Evolutionary conservation across 2,797 vertebrate species (phyloP), one percentile per base, ranked within the genome.

Genomic region (Melanotaenia nigrans): DNA sequence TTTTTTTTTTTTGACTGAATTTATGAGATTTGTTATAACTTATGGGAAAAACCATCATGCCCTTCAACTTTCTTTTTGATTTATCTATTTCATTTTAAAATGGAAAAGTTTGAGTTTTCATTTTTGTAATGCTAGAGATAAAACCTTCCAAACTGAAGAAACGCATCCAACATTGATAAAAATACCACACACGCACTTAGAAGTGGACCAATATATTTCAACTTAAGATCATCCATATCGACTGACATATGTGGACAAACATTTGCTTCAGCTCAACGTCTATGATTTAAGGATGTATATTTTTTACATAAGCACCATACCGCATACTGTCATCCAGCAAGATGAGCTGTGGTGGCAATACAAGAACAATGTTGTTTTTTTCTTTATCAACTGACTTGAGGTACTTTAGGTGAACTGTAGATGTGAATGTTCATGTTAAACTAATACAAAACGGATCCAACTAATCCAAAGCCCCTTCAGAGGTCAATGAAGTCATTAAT

Each of bases 271-370:
- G 35, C 28, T 36, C 28, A 1, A 8, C 5, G 11, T 77, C 60
- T 59, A 30, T 38, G 72, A 83, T 85, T 79, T 63, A 72, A 62
- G 18, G 55, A 83, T 75, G 77, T 38, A 51, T 58, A 0, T 78
- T 73, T 74, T 78, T 61, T 25, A 20, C 69, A 68, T 22, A 32
- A 65, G 72, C 77, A 71, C 55, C 70, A 7, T 25, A 61, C 81
- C 79, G 28, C 28, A 69, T 79, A 82, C 71, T 79, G 73, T 65
- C 22, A 61, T 73, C n/a, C 40, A 71, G 74, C 1, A 40, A 25
- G 45, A 36, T 55, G 68, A 71, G 49, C 73, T 63, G 33, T n/a
- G 25, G 40, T 28, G 55, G 85, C 70, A 61, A 78, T 67, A 79
- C 70, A 57, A 45, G 60, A 73, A 81, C 20, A 54, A 0, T 5